These are phyloP conservation scores for Chironomus tentans DNA, from an alignment of 2,888 invertebrate species.

Conservation along the genomic window DNA sequence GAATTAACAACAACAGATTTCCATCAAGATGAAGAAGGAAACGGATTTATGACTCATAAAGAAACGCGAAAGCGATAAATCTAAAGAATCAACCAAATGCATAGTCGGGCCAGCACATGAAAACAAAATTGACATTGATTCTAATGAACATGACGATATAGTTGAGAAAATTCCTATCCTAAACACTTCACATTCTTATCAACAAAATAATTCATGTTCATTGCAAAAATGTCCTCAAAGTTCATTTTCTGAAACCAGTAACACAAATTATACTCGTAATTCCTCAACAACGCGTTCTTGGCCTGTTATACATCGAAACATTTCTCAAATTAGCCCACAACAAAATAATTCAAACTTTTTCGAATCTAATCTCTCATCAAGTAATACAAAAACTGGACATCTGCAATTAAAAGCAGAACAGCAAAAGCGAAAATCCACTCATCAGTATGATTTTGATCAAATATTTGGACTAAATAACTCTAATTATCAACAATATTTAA, in stretches of 20 bases:
- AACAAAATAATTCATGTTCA: too few species aligned
- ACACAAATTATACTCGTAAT: slow-evolving; percentile 36
- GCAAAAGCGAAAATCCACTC: slow-evolving; percentile 29
- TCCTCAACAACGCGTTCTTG: slow-evolving; percentile 42
- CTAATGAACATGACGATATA: neutral
- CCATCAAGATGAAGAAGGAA: slow-evolving; percentile 37
- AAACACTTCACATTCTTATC: too few species aligned
- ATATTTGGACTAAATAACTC: slow-evolving; percentile 34
- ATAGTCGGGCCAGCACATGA: slow-evolving; percentile 38
- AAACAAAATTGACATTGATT: neutral
- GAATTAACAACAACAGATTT: too few species aligned
- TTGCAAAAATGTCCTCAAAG: too few species aligned
- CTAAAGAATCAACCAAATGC: slow-evolving; percentile 41
- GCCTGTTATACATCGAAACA: slow-evolving; percentile 42
- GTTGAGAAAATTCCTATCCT: neutral
- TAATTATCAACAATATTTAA: slow-evolving; percentile 27
- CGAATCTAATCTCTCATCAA: neutral
- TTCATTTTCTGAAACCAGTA: neutral
- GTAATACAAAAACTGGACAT: neutral
- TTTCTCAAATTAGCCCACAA: neutral
- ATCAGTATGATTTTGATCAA: slow-evolving; percentile 42
- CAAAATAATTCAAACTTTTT: neutral
- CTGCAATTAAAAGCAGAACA: neutral
- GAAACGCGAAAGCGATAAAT: slow-evolving; percentile 38
- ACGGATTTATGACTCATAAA: slow-evolving; percentile 44